These are phyloP conservation scores for Scrobipalpa atriplicella DNA, from an alignment of 2,888 invertebrate genomes.

Conservation along the genomic window DNA sequence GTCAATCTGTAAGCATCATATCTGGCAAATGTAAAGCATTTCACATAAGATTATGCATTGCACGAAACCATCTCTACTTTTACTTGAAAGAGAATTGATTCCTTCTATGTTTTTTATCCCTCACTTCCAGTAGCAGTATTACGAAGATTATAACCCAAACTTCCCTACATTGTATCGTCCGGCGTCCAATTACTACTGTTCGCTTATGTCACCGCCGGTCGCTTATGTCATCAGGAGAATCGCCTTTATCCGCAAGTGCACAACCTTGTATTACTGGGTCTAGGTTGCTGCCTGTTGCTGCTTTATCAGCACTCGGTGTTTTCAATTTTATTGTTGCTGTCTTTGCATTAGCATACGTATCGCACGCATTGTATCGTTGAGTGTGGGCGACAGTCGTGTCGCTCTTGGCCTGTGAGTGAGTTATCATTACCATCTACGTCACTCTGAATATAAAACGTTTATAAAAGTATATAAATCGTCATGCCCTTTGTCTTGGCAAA, in stretches of 20 bases:
- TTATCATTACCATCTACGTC: not conserved
- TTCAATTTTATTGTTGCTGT: not conserved
- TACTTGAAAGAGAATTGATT: no score
- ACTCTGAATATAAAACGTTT: not conserved
- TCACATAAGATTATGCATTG: no score
- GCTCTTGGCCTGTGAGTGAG: no score
- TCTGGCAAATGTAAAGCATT: no score
- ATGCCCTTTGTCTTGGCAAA: not conserved
- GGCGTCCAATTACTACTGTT: not conserved
- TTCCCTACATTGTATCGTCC: not conserved
- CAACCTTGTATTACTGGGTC: slow-evolving; percentile 12
- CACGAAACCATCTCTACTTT: no score
- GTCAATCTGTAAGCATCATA: no score
- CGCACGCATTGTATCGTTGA: no score
- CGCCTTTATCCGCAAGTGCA: slow-evolving; percentile 9
- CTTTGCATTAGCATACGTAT: not conserved
- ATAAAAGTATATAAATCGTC: not conserved
- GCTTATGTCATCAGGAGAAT: slow-evolving; percentile 15
- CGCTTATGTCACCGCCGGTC: not conserved
- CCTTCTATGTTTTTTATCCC: no score
- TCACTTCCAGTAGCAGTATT: no score
- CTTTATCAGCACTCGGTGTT: not conserved
- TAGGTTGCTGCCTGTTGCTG: not conserved
- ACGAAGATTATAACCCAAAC: not conserved
- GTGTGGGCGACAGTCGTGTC: no score